Conservation (phyloP, 2,888 invertebrate genomes). For the Eupithecia exiguata region DNA sequence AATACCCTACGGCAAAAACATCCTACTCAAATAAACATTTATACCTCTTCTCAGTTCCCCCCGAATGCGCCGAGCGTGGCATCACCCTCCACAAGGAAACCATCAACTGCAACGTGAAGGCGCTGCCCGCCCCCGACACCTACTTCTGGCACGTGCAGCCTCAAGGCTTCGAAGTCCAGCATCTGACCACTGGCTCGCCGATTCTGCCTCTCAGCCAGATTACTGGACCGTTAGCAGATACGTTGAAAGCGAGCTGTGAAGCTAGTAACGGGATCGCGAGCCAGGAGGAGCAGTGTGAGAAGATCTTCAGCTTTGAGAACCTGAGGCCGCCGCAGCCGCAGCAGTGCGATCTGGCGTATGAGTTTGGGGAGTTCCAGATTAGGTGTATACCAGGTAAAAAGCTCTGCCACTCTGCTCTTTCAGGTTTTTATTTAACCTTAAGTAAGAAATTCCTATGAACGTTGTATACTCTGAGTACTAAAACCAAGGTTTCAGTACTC, state of each 20-base stretch:
- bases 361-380: conserved; percentile 76
- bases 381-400: conserved; percentile 73
- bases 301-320: conserved; percentile 66
- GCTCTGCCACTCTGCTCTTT: no score
- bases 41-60: conserved; percentile 61
- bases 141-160: conserved; percentile 77
- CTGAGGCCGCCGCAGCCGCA: conserved; percentile 72
- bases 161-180: conserved; percentile 67
- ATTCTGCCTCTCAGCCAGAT: conserved; percentile 69
- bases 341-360: conserved; percentile 74
- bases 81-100: conserved; percentile 70
- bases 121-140: conserved; percentile 70
- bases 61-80: conserved; percentile 71
- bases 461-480: no score
- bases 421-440: background rate
- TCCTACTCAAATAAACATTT: conserved; percentile 16
- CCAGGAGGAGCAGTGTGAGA: conserved; percentile 70
- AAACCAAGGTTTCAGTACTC: no score
- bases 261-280: conserved; percentile 74
- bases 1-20: no score
- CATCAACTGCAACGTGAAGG: conserved; percentile 68
- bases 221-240: conserved; percentile 67
- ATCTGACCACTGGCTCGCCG: conserved; percentile 72
- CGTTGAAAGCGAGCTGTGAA: conserved; percentile 68
- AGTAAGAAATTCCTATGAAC: no score